A percentile compares a stretch with the other conserved stretches of the same genome.
These are phyloP conservation scores for Epinotia ramella DNA, from an alignment of 2,888 invertebrate genomes.

Conservation along the genomic window DNA sequence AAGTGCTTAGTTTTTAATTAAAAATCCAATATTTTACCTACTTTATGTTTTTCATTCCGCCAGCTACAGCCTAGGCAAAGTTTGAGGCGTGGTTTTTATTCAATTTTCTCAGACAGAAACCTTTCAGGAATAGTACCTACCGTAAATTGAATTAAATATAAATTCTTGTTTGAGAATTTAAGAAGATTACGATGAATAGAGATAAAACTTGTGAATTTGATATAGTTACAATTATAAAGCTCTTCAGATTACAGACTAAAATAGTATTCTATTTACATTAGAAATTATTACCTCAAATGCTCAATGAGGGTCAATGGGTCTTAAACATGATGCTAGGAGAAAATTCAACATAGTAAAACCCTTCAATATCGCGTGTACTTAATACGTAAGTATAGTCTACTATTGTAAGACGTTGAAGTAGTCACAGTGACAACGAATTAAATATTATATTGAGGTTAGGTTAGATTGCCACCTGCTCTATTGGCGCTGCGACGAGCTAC, in stretches of 20 bases:
- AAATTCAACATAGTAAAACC: too few relatives aligned
- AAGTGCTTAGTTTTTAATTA: slow-evolving; percentile 19
- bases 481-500: too few relatives aligned
- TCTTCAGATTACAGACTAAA: slow-evolving; percentile 7
- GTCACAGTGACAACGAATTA: too few relatives aligned
- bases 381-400: too few relatives aligned
- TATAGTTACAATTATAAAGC: slow-evolving; percentile 2
- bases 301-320: too few relatives aligned
- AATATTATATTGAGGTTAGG: too few relatives aligned
- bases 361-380: not conserved
- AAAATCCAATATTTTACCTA: slow-evolving; percentile 30
- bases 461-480: too few relatives aligned
- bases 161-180: slow-evolving; percentile 32
- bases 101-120: slow-evolving; percentile 33
- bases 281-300: not conserved
- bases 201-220: slow-evolving; percentile 21
- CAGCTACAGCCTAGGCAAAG: slow-evolving; percentile 18
- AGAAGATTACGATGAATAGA: slow-evolving; percentile 33
- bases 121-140: slow-evolving; percentile 34
- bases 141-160: slow-evolving; percentile 29
- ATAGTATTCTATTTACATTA: not conserved
- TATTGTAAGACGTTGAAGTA: not conserved
- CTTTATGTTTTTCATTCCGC: slow-evolving; percentile 19
- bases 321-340: too few relatives aligned
- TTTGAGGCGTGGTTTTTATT: slow-evolving; percentile 22